Conservation (phyloP, 2,888 invertebrate species). For the Leucoptera coffeella region DNA sequence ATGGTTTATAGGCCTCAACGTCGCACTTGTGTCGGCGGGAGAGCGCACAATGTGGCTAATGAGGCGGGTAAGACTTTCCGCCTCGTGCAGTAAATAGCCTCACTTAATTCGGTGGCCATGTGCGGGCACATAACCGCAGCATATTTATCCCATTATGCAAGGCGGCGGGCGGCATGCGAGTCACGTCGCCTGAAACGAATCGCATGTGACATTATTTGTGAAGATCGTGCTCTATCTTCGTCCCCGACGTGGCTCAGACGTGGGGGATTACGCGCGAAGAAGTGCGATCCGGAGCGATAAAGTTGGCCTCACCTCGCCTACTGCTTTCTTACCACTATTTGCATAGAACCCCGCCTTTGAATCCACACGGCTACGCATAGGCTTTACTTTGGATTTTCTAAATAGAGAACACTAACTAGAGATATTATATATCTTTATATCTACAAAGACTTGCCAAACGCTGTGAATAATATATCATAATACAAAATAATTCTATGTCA, state of each 20-base stretch:
- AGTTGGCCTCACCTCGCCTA: constrained; percentile 9
- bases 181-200: constrained; percentile 51
- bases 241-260: constrained; percentile 47
- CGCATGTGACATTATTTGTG: constrained; percentile 56
- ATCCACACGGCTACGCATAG: too few species aligned
- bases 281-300: constrained; percentile 51
- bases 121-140: constrained; percentile 46
- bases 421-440: too few species aligned
- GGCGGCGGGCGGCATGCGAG: constrained; percentile 44
- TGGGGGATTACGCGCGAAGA: constrained; percentile 51
- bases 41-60: constrained; percentile 38
- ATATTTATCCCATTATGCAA: constrained; percentile 53
- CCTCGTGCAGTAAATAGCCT: constrained; percentile 39
- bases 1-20: too few species aligned
- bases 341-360: too few species aligned
- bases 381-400: too few species aligned
- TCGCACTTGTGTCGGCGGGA: constrained; percentile 18
- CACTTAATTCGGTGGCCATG: constrained; percentile 49
- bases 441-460: too few species aligned
- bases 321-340: too few species aligned
- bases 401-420: too few species aligned
- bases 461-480: too few species aligned
- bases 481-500: too few species aligned
- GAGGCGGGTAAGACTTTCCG: constrained; percentile 30
- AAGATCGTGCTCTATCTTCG: constrained; percentile 55